Percentiles rank a stretch among this genome's conserved stretches.
phyloP scores from a whole-genome alignment of 2,797 vertebrate genomes.

The Synanceia verrucosa region DNA sequence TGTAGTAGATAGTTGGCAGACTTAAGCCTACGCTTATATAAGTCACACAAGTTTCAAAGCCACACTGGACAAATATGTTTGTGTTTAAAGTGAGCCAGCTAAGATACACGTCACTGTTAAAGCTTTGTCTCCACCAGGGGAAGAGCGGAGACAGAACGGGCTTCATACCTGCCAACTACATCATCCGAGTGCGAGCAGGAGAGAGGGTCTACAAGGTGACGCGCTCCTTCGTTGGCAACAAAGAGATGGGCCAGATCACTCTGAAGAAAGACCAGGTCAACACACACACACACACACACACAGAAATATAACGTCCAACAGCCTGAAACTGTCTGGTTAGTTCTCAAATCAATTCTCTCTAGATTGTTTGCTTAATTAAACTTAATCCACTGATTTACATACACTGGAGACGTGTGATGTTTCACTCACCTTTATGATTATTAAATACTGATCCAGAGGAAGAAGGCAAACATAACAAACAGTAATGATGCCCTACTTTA shows the following conservation, averaged over 20 bases:
- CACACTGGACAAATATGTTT: neutral
- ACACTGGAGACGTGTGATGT: neutral
- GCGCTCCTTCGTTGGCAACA: constrained; percentile 92
- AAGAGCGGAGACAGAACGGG: constrained; percentile 88
- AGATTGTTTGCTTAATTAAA: constrained; percentile 15
- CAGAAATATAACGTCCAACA: neutral
- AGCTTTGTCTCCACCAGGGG: constrained; percentile 75
- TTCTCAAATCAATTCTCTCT: neutral
- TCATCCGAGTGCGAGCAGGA: constrained; percentile 89
- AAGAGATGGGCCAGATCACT: constrained; percentile 94
- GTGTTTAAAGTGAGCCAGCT: neutral
- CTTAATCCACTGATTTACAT: neutral
- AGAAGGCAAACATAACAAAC: neutral
- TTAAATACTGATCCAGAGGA: neutral
- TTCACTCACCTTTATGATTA: neutral
- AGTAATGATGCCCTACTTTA: neutral
- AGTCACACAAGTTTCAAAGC: constrained; percentile 10
- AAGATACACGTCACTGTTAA: neutral
- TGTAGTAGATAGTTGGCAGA: too few relatives aligned
- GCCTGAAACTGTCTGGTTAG: neutral
- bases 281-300: neutral
- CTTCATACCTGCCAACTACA: constrained; percentile 89
- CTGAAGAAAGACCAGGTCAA: constrained; percentile 94
- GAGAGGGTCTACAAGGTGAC: constrained; percentile 91
- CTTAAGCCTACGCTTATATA: neutral